Evolutionary conservation across 2,888 invertebrate genomes (phyloP).

Genomic region (Drosophila cognata): DNA sequence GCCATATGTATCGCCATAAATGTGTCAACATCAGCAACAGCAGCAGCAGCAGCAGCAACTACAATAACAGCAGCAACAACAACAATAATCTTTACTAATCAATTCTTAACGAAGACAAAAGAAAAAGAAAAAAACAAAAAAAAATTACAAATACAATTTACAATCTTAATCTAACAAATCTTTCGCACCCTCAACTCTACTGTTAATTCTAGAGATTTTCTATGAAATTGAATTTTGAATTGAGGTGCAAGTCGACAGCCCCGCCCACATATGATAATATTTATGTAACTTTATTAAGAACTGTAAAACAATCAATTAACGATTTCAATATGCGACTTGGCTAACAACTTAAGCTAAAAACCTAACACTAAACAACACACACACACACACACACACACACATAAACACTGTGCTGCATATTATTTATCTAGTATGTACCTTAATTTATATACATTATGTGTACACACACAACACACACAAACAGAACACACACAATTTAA

Average conservation of each 20-base stretch:
- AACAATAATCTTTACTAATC: slow-evolving; percentile 50
- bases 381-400: slow-evolving; percentile 7
- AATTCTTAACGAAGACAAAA: slow-evolving; percentile 23
- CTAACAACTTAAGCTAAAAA: slow-evolving; percentile 54
- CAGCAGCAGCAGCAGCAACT: slow-evolving; percentile 34
- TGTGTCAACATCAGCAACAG: slow-evolving; percentile 48
- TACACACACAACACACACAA: slow-evolving; percentile 39
- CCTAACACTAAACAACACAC: slow-evolving; percentile 29
- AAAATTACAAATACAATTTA: slow-evolving; percentile 19
- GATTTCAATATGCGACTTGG: slow-evolving; percentile 65
- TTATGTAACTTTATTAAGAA: slow-evolving; percentile 58
- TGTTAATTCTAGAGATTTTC: slow-evolving; percentile 26
- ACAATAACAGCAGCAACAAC: slow-evolving; percentile 52
- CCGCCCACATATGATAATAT: slow-evolving; percentile 52
- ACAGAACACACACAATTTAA: slow-evolving; percentile 36
- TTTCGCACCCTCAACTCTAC: slow-evolving; percentile 41
- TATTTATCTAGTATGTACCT: slow-evolving; percentile 78
- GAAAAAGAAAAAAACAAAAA: slow-evolving; percentile 7
- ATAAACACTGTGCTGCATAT: slow-evolving; percentile 69
- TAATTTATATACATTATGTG: slow-evolving; percentile 59
- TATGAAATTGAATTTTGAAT: slow-evolving; percentile 34
- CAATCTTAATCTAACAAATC: slow-evolving; percentile 48
- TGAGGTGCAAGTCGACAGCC: slow-evolving; percentile 41
- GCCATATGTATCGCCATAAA: slow-evolving; percentile 98
- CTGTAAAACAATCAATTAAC: slow-evolving; percentile 72